These are phyloP conservation scores for Bursaphelenchus okinawaensis DNA, from an alignment of 2,888 invertebrate species.

Conservation along the genomic window DNA sequence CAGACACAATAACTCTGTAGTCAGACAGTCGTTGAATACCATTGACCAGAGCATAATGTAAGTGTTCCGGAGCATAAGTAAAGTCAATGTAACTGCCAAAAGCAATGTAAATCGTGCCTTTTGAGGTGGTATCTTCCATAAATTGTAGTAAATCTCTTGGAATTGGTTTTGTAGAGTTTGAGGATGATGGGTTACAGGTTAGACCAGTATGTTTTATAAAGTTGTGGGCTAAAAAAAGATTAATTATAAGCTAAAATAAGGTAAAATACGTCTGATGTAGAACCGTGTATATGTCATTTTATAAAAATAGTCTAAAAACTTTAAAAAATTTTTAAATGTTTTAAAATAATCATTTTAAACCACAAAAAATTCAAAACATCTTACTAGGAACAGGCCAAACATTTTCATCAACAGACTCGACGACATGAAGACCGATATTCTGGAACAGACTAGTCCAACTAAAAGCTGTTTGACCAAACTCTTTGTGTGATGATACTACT, in stretches of 20 bases:
- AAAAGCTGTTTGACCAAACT: neutral
- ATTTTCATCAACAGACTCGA: constrained; percentile 21
- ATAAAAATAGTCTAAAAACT: no score
- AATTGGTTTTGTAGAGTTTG: no score
- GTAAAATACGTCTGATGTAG: no score
- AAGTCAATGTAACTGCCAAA: constrained; percentile 30
- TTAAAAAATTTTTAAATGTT: no score
- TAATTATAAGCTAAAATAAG: no score
- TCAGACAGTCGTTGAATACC: constrained; percentile 16
- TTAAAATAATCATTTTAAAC: no score
- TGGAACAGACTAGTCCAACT: neutral
- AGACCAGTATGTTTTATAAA: neutral
- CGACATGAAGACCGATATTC: neutral
- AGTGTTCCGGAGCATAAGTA: constrained; percentile 23
- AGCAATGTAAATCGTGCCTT: constrained; percentile 26
- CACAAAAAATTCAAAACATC: neutral
- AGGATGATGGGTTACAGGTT: neutral
- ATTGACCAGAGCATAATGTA: constrained; percentile 15
- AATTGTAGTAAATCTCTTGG: constrained; percentile 21
- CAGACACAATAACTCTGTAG: constrained; percentile 26
- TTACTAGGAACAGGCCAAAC: constrained; percentile 23
- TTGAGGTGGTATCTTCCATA: constrained; percentile 22
- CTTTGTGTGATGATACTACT: neutral
- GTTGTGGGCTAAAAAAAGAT: no score
- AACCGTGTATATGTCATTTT: no score